Evolutionary conservation across 1,140 invertebrate species (phyloP), one percentile per base, ranked within the genome.

Genomic region (Stegodyphus mimosarum): DNA sequence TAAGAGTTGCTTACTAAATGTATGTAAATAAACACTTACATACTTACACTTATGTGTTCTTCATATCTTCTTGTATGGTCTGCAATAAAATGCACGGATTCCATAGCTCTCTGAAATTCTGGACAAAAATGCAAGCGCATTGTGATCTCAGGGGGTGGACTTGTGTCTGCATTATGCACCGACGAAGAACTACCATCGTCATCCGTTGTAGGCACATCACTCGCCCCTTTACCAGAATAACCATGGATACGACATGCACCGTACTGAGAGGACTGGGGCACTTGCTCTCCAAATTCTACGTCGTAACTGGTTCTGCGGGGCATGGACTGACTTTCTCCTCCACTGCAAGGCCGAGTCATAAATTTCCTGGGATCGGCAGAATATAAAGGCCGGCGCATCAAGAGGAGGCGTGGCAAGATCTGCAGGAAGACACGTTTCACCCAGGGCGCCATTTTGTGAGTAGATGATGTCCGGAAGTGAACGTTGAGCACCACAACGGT

Each of bases 381-480:
- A 80, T 87, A 87, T n/a, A 87, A 71, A 17, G 90, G 90, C 55
- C 91, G 77, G 53, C 90, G 86, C 90, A 91, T 92, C 75, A 91
- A 88, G 9, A 91, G 81, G 13, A 91, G 51, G 90, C 94, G 95
- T 50, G 97, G 97, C 89, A 98, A 93, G 89, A 96, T 93, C 90
- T 96, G 93, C 89, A 98, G 96, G 91, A 98, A 98, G 87, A 97
- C 92, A 87, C 94, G 92, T 86, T 95, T 93, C 81, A 97, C 96
- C 96, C 96, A 97, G 7, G 95, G 95, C 48, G 95, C 85, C 87
- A 99, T 98, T 90, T 96, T 95, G 90, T 99, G 98, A 0, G 98
- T 99, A 87, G 97, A 97, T 2, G 98, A 98, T 89, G 99, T 99
- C 4, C 99, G 95, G 90, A 99, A 99, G 90, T 99, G 98, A n/a